Evolutionary conservation across 92 coral and sea anemone species (phyloP).

Genomic region (Phenganax marumi): DNA sequence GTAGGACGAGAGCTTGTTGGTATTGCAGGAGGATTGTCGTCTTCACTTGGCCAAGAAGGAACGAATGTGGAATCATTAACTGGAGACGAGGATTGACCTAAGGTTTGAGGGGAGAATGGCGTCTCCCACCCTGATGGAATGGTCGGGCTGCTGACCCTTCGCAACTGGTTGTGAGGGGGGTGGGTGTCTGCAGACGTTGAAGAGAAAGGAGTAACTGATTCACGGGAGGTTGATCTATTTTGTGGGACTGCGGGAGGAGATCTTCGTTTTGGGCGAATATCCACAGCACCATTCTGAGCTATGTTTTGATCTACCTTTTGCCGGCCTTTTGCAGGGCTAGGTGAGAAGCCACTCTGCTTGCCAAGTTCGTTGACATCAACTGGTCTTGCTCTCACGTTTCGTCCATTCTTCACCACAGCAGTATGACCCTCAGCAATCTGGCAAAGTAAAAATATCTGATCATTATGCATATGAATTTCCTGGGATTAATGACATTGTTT

Average conservation of each 20-base stretch:
- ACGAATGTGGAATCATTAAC: not conserved
- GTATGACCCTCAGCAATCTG: slow-evolving; percentile 20
- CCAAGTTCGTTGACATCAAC: not conserved
- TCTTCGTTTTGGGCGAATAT: not conserved
- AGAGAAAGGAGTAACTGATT: not conserved
- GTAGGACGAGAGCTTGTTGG: not conserved
- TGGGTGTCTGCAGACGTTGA: not conserved
- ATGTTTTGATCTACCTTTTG: not conserved
- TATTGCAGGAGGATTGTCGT: not conserved
- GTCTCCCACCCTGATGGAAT: not conserved
- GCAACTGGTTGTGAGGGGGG: not conserved
- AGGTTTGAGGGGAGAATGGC: not conserved
- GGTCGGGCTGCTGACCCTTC: not conserved
- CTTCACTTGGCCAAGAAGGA: not conserved
- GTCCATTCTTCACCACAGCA: not conserved
- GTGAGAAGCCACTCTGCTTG: not conserved
- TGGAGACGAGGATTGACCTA: not conserved
- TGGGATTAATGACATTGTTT: no score
- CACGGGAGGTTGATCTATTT: not conserved
- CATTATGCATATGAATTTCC: not conserved
- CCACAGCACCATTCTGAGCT: not conserved
- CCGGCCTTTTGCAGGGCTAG: not conserved
- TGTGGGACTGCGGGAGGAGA: slow-evolving; percentile 6
- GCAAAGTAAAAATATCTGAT: not conserved
- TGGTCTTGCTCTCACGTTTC: not conserved